A percentile compares a stretch with the other conserved stretches of the same genome.
These are phyloP conservation scores for Dynastes grantii DNA, from an alignment of 2,888 invertebrate genomes.

Conservation along the genomic window DNA sequence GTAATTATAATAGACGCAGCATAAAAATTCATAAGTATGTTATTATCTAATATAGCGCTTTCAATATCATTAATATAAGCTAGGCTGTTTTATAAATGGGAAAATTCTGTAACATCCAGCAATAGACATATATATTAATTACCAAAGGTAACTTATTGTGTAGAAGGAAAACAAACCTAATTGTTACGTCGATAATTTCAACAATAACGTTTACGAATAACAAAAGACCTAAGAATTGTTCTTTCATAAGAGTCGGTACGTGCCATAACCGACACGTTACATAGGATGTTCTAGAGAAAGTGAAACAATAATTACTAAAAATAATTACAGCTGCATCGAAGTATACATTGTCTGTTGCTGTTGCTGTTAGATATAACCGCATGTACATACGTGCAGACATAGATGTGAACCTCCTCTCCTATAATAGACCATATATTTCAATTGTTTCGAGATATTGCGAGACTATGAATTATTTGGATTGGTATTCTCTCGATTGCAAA, in stretches of 20 bases:
- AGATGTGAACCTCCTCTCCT: background rate
- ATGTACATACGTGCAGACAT: background rate
- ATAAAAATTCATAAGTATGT: too few relatives aligned
- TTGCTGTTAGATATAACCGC: background rate
- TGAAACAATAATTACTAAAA: slow-evolving; percentile 33
- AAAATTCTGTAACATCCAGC: too few relatives aligned
- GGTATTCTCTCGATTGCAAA: slow-evolving; percentile 25
- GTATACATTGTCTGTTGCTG: background rate
- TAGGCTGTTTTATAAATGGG: too few relatives aligned
- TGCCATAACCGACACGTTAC: background rate
- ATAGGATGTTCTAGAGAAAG: slow-evolving; percentile 25
- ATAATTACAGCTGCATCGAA: slow-evolving; percentile 22
- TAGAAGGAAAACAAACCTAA: too few relatives aligned
- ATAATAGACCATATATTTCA: slow-evolving; percentile 37
- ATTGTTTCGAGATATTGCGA: slow-evolving; percentile 31
- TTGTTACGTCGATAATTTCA: too few relatives aligned
- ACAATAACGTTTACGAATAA: background rate
- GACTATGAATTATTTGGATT: slow-evolving; percentile 26
- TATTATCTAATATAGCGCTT: too few relatives aligned
- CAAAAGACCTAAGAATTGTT: background rate
- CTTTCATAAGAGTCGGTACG: background rate
- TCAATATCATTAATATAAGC: too few relatives aligned
- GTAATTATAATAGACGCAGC: too few relatives aligned
- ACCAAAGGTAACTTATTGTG: too few relatives aligned
- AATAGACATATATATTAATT: too few relatives aligned